Conservation (phyloP, 2,888 invertebrate genomes). For the Petrolisthes cinctipes region DNA sequence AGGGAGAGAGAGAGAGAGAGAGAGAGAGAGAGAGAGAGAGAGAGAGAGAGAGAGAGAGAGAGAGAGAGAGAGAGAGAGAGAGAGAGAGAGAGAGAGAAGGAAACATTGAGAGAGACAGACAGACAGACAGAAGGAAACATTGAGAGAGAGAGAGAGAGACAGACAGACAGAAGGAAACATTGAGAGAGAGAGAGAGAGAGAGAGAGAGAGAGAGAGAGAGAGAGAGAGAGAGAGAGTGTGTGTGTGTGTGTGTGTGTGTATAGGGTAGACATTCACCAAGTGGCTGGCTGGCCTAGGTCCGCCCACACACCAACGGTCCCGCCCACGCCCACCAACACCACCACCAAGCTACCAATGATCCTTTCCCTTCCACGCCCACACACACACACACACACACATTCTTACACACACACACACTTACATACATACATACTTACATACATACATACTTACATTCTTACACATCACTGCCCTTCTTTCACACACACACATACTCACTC, state of each 20-base stretch:
- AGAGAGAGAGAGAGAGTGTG: not conserved
- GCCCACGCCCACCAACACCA: not conserved
- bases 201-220: slow-evolving; percentile 15
- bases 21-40: slow-evolving; percentile 17
- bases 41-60: not conserved
- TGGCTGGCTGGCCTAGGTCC: too few relatives aligned
- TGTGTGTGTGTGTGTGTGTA: too few relatives aligned
- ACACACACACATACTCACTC: not conserved
- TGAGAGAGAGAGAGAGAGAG: slow-evolving; percentile 12
- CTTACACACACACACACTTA: not conserved
- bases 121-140: too few relatives aligned
- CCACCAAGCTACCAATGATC: not conserved
- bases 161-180: too few relatives aligned
- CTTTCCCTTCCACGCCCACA: not conserved
- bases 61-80: not conserved
- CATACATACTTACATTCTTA: not conserved
- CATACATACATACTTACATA: not conserved
- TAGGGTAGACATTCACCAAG: too few relatives aligned
- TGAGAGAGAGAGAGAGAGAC: too few relatives aligned
- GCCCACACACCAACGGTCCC: too few relatives aligned
- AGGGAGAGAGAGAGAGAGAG: slow-evolving; percentile 1
- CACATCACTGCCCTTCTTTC: not conserved
- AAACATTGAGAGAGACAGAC: not conserved
- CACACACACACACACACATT: not conserved
- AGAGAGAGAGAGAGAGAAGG: not conserved